Base-by-base conservation (phyloP, 2,113 vertebrate species). In the Hippopotamus amphibius region DNA sequence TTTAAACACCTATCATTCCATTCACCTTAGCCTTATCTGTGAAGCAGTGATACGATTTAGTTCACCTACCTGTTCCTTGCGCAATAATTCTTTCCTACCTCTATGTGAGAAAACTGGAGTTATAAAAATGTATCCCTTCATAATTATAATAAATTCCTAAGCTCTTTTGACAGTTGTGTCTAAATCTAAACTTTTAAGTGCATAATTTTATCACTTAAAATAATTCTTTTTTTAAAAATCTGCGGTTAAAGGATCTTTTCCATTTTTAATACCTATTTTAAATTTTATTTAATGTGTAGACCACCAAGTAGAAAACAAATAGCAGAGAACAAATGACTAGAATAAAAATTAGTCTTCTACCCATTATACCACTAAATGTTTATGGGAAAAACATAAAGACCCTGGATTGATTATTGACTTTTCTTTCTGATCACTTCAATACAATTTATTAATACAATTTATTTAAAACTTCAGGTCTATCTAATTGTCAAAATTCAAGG, bases 361-460 rank as follows among this genome's bases (percentile, higher is more conserved):
- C 26, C 85, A 2, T 94, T 13, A 96, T 43, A 63, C 2, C 19
- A 37, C 8, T 91, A 6, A 91, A 93, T 76, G 15, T 3, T 59
- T 71, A 46, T 66, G 15, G 13, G 41, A 66, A 82, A 91, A 95
- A 90, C 61, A 95, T 74, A 30, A 90, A 57, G 24, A 96, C 3
- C 9, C 10, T 41, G 30, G 9, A 24, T 37, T 96, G 19, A 83
- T 37, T 71, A 79, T 7, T 63, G 55, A 43, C 16, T 87, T 82
- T 86, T 87, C 33, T 92, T 95, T 76, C 28, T 88, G 14, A 88
- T 92, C n/a, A 65, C 59, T 79, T 79, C 37, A 93, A 88, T 48
- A 74, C 41, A 90, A 61, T 77, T 94, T 66, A 83, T 93, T 90
- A 93, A 88, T 48, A 74, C 41, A 90, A 61, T 77, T 94, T 66